These are phyloP conservation scores for Nixonia krombeini DNA, from an alignment of 1,140 invertebrate genomes.

Conservation along the genomic window DNA sequence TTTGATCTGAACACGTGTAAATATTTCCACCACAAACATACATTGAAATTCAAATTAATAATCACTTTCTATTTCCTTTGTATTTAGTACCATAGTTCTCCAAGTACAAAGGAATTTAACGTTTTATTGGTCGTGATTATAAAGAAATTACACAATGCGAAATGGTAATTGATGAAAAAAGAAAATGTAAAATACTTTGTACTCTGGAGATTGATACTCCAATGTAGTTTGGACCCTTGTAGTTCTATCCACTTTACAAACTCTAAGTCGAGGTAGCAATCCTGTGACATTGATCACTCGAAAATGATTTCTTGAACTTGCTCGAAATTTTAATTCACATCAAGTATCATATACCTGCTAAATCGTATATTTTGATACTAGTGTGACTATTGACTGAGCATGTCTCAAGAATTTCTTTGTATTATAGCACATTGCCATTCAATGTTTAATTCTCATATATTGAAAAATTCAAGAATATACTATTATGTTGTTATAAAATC, in stretches of 20 bases:
- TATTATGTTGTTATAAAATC: too few species aligned
- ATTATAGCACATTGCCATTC: neutral
- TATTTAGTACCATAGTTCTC: too few species aligned
- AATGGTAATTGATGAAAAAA: too few species aligned
- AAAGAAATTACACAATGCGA: too few species aligned
- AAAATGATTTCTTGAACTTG: neutral
- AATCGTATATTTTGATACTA: neutral
- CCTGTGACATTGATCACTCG: neutral
- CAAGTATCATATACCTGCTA: neutral
- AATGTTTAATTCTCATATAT: too few species aligned
- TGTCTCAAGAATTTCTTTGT: neutral
- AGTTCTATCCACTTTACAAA: neutral
- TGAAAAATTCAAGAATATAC: too few species aligned
- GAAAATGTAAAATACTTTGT: neutral
- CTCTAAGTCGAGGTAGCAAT: neutral
- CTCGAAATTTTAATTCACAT: neutral
- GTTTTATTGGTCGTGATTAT: too few species aligned
- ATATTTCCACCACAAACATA: too few species aligned
- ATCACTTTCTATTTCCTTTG: too few species aligned
- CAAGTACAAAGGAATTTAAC: too few species aligned
- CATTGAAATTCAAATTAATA: too few species aligned
- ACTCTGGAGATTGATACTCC: neutral
- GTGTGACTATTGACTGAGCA: neutral
- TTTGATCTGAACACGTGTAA: constrained; percentile 17
- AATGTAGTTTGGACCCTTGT: constrained; percentile 3